Evolutionary conservation across 35 echinoderm and acorn worm species (phyloP), one percentile per base, ranked within the genome.

Genomic region (Patiria miniata): DNA sequence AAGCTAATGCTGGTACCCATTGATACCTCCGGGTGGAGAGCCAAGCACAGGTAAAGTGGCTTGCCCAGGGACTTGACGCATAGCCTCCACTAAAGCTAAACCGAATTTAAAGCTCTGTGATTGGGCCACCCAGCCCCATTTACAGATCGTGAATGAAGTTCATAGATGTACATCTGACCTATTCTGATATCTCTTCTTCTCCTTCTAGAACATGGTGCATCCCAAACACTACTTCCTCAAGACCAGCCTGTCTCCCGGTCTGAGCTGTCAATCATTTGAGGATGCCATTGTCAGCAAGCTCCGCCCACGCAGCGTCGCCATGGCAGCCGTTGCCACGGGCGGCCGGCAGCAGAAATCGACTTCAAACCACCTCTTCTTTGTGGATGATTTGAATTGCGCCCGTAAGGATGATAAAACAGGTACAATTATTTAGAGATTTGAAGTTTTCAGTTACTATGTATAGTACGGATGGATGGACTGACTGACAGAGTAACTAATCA

Each of bases 171-270:
- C n/a, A n/a, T n/a, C n/a, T 36, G 17, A 36, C 0, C 18, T 29
- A 33, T 36, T 78, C 16, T 38, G 22, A 37, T 5, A 18, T 18
- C 32, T 39, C 17, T 83, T 81, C 17, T 26, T 61, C 38, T n/a
- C 29, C 26, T 84, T 68, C 34, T 91, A 97, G 95, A 97, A 97
- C 40, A 37, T 97, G 81, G 92, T 97, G 26, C 95, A 97, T 36
- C 88, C 85, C 26, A 93, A 90, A 22, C 91, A 97, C 40, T 85
- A 90, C 29, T 97, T 93, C 52, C 39, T 90, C 6, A 94, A 87
- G 80, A 73, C 88, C 2, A 77, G 51, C 53, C 61, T 94, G 36
- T 97, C 95, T 23, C 84, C 89, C 22, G 86, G 79, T 17, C 39
- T 97, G 1, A 84, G 61, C 59, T 92, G 87, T 57, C 40, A 83